Evolutionary conservation across 2,113 vertebrate species (phyloP).

Genomic region (Todiramphus chloris): DNA sequence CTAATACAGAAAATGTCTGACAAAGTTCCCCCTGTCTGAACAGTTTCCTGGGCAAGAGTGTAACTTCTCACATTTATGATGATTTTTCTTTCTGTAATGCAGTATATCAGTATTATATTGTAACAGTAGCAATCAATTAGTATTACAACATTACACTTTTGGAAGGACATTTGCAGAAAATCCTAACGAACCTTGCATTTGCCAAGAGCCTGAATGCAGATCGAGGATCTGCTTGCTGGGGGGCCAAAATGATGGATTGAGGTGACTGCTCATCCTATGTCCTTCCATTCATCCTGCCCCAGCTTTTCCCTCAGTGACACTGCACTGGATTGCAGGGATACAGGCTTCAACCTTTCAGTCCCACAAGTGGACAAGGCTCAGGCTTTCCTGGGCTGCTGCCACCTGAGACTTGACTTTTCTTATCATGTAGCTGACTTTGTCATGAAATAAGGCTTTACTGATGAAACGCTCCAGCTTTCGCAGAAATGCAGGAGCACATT

Average conservation of each 20-base stretch:
- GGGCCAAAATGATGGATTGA: neutral
- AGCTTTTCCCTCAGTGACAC: neutral
- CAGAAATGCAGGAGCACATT: neutral
- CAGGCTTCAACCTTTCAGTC: neutral
- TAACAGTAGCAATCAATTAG: neutral
- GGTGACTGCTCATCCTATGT: neutral
- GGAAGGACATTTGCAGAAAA: neutral
- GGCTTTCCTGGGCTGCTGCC: neutral
- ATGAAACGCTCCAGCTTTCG: neutral
- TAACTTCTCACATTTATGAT: rapidly evolving
- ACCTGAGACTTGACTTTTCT: neutral
- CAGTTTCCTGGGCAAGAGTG: neutral
- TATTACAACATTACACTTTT: neutral
- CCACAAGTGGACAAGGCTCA: neutral
- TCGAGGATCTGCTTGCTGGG: neutral
- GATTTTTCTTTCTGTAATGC: neutral
- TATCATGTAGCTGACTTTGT: neutral
- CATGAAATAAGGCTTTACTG: neutral
- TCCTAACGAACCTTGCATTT: neutral
- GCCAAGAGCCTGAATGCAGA: neutral
- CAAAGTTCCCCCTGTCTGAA: neutral
- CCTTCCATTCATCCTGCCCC: neutral
- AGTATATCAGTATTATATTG: neutral
- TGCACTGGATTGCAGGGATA: neutral
- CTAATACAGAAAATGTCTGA: neutral